A percentile compares a stretch with the other conserved stretches of the same genome.
Evolutionary conservation across 2,888 invertebrate species (phyloP).

Genomic region (Dicycla oo): DNA sequence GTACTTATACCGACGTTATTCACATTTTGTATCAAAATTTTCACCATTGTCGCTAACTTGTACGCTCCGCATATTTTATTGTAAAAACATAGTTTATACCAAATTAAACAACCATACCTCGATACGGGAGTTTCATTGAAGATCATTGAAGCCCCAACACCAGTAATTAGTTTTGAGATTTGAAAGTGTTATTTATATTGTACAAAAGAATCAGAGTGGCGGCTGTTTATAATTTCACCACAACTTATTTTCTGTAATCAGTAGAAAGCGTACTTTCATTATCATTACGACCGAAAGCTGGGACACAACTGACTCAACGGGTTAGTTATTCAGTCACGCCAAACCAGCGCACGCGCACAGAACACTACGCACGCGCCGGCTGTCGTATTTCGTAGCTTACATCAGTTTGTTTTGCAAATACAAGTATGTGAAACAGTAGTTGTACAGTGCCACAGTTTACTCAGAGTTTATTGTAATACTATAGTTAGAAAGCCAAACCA

Average conservation of each 20-base stretch:
- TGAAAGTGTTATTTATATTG: not conserved
- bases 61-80: too few relatives aligned
- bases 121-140: too few relatives aligned
- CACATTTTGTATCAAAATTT: too few relatives aligned
- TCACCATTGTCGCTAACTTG: too few relatives aligned
- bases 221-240: not conserved
- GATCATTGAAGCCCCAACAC: too few relatives aligned
- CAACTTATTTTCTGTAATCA: not conserved
- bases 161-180: too few relatives aligned
- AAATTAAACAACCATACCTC: too few relatives aligned
- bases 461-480: not conserved
- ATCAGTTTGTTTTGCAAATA: not conserved
- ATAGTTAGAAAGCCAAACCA: not conserved
- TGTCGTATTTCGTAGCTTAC: not conserved
- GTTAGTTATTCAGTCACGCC: constrained; percentile 1
- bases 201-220: not conserved
- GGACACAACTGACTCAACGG: too few relatives aligned
- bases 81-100: too few relatives aligned
- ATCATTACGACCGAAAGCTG: not conserved
- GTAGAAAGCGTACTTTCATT: not conserved
- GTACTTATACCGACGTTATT: too few relatives aligned
- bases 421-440: constrained; percentile 11
- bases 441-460: not conserved
- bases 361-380: too few relatives aligned
- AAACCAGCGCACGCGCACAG: not conserved